phyloP scores from a whole-genome alignment of 1,140 invertebrate genomes.

The Sycobia sp. region DNA sequence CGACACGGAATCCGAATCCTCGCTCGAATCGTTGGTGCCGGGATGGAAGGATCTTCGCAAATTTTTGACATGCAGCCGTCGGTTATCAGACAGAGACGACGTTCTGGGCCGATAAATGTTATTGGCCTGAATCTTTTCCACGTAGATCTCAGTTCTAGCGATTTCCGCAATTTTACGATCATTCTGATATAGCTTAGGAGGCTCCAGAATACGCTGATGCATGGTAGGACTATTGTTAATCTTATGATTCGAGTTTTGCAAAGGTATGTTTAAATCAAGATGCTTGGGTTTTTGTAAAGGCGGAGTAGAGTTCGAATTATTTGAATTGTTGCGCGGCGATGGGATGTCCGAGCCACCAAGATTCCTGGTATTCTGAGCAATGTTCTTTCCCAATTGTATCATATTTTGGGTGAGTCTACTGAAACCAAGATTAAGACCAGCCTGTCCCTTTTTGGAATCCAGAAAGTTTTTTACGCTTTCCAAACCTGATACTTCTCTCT shows the following conservation, averaged over 20 bases:
- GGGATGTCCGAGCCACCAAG: slow-evolving; percentile 38
- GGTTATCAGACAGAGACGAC: slow-evolving; percentile 53
- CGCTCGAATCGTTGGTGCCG: slow-evolving; percentile 51
- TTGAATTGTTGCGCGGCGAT: slow-evolving; percentile 37
- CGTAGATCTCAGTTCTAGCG: slow-evolving; percentile 37
- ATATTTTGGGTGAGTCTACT: slow-evolving; percentile 53
- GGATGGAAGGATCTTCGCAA: slow-evolving; percentile 55
- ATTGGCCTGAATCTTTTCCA: slow-evolving; percentile 36
- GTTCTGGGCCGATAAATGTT: slow-evolving; percentile 53
- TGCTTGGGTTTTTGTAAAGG: slow-evolving; percentile 48
- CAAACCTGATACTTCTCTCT: slow-evolving; percentile 51
- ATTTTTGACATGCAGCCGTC: slow-evolving; percentile 49
- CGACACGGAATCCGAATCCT: slow-evolving; percentile 58
- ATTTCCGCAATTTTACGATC: slow-evolving; percentile 39
- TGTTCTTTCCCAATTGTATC: slow-evolving; percentile 53
- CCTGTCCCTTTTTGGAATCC: slow-evolving; percentile 52
- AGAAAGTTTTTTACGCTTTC: slow-evolving; percentile 58
- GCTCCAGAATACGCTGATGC: slow-evolving; percentile 53
- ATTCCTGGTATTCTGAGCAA: slow-evolving; percentile 49
- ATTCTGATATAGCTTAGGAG: slow-evolving; percentile 55
- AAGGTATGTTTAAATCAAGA: slow-evolving; percentile 46
- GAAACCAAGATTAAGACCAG: slow-evolving; percentile 47
- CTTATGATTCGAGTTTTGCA: slow-evolving; percentile 25
- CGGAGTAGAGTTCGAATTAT: slow-evolving; percentile 36
- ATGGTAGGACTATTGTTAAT: slow-evolving; percentile 38